These are phyloP conservation scores for Tetramorium alpestre DNA, from an alignment of 1,140 invertebrate species.

Conservation along the genomic window DNA sequence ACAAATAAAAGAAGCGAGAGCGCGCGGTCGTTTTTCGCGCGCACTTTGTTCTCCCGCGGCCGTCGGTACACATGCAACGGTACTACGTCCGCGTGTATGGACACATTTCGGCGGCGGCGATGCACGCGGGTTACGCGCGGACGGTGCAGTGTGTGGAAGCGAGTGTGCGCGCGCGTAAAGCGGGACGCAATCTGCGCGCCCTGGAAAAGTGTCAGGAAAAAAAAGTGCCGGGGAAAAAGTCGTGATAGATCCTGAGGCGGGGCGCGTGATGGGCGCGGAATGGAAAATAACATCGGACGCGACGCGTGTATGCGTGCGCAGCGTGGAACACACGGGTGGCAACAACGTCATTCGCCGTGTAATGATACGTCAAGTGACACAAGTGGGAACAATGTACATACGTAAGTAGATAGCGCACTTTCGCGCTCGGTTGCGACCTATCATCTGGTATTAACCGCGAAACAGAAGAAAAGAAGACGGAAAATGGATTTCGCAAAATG, in stretches of 20 bases:
- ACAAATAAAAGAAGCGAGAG: conserved; percentile 70
- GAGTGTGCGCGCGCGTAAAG: background rate
- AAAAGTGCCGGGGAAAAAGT: background rate
- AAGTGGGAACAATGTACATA: background rate
- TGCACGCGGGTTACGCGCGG: background rate
- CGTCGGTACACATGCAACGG: background rate
- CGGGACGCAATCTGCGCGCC: conserved; percentile 24
- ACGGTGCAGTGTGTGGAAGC: background rate
- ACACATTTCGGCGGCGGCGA: background rate
- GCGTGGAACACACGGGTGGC: background rate
- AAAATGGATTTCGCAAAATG: conserved; percentile 47
- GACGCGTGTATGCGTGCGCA: background rate
- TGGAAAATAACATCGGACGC: conserved; percentile 26
- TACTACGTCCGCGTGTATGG: background rate
- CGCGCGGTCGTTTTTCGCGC: conserved; percentile 23
- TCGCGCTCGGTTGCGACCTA: conserved; percentile 18
- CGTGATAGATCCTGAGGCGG: conserved; percentile 4
- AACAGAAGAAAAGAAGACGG: conserved; percentile 26
- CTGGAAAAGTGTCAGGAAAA: background rate
- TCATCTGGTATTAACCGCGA: conserved; percentile 35
- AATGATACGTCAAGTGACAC: background rate
- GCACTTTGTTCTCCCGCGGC: conserved; percentile 4
- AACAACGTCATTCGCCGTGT: background rate
- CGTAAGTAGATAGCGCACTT: conserved; percentile 7
- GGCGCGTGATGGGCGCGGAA: conserved; percentile 3